Conservation (phyloP, 2,888 invertebrate genomes). For the Drosophila neonasuta region DNA sequence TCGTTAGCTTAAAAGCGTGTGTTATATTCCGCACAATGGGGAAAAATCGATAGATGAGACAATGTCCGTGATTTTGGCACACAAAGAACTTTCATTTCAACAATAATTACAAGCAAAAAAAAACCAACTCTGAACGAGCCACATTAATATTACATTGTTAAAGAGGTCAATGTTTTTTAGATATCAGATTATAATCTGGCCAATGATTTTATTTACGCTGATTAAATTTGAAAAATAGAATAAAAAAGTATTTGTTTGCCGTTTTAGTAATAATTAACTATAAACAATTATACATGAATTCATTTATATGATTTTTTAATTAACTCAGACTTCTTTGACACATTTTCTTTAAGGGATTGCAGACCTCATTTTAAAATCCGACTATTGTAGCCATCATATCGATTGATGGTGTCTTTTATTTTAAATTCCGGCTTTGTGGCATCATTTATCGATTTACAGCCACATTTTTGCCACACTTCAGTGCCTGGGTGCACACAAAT, state of each 20-base stretch:
- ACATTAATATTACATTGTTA: background rate
- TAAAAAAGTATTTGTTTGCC: too few relatives aligned
- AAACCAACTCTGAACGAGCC: background rate
- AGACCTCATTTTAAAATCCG: background rate
- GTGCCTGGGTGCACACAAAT: conserved; percentile 25
- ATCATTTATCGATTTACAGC: conserved; percentile 14
- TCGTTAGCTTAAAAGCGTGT: conserved; percentile 75
- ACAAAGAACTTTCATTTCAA: conserved; percentile 32
- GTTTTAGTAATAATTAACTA: background rate
- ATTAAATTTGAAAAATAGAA: background rate
- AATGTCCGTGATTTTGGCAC: conserved; percentile 51
- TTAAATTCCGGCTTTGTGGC: background rate
- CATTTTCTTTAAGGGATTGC: too few relatives aligned
- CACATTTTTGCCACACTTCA: conserved; percentile 1
- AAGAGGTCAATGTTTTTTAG: background rate
- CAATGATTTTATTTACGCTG: background rate
- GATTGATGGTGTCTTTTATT: background rate
- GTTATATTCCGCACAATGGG: conserved; percentile 53
- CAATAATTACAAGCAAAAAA: conserved; percentile 5
- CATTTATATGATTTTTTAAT: background rate
- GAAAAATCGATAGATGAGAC: conserved; percentile 70
- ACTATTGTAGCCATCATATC: background rate
- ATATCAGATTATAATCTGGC: background rate
- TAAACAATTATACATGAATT: background rate
- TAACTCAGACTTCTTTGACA: too few relatives aligned